Percentiles rank a stretch among this genome's conserved stretches.
Evolutionary conservation across 2,797 vertebrate genomes (phyloP).

Genomic region (Rhyacichthys aspro): DNA sequence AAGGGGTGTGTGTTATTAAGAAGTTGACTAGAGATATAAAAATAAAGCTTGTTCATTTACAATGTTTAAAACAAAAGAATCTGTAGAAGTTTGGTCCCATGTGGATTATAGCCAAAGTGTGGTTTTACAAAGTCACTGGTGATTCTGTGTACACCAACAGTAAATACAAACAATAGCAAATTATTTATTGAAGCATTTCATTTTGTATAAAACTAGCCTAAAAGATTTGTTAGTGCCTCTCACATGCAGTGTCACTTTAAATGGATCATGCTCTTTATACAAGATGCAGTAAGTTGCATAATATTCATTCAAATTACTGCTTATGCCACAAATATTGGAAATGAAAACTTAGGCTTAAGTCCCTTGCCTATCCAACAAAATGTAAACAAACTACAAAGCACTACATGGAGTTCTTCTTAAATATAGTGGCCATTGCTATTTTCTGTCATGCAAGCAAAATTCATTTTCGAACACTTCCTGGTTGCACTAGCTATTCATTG

Average conservation of each 20-base stretch:
- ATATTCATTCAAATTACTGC: conserved; percentile 44
- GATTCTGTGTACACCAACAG: conserved; percentile 46
- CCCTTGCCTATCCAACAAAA: conserved; percentile 24
- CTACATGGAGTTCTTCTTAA: conserved; percentile 2
- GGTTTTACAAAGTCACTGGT: conserved; percentile 57
- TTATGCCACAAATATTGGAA: conserved; percentile 43
- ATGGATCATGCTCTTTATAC: conserved; percentile 67
- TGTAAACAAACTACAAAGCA: conserved; percentile 17
- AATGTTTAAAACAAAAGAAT: conserved; percentile 35
- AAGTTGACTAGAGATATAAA: conserved; percentile 55
- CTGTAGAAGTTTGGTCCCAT: conserved; percentile 69
- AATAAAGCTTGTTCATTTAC: conserved; percentile 62
- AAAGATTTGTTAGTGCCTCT: conserved; percentile 64
- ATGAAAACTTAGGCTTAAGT: conserved; percentile 5
- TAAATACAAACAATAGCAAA: conserved; percentile 68
- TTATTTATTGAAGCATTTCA: conserved; percentile 28
- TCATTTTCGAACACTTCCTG: too few species aligned
- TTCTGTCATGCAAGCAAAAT: too few species aligned
- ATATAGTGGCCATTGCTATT: not conserved
- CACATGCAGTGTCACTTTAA: conserved; percentile 67
- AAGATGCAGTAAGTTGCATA: conserved; percentile 59
- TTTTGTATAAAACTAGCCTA: conserved; percentile 66
- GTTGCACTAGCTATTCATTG: not conserved
- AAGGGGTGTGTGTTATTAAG: conserved; percentile 26
- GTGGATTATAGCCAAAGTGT: conserved; percentile 48